Evolutionary conservation across 2,888 invertebrate species (phyloP), one percentile per base, ranked within the genome.

Genomic region (Eurytoma adleriae): DNA sequence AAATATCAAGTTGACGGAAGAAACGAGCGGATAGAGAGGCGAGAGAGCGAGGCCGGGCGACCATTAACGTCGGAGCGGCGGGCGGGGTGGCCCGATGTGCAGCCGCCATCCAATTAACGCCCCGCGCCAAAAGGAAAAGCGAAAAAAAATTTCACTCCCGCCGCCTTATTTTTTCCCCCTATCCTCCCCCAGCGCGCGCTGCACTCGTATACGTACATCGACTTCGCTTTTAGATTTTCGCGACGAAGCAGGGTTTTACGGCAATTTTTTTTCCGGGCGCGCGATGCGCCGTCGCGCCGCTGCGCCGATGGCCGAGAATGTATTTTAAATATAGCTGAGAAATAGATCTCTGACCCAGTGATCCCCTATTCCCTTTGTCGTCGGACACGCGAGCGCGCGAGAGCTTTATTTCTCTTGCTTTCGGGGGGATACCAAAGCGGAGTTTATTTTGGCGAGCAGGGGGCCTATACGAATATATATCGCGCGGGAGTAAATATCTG

Each of bases 311-410:
- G 56, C 78, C 76, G 76, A 79, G 79, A 76, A 80, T 71, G 73
- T 59, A 75, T 72, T 79, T 40, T 81, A 79, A 81, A 81, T 79
- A 79, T 81, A 81, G 64, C 73, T 61, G 66, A 66, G 81, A 79
- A 81, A 81, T 76, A 81, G 79, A 76, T 69, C 79, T 59, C 52
- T 74, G 79, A 81, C 81, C 81, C 76, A 81, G 74, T 81, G 81
- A 79, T 81, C 81, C 69, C 81, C 57, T 81, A 81, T 78, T 77
- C 73, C 10, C 52, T 62, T 24, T 62, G 40, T 12, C 27, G 16
- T 40, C 10, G 40, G 40, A 40, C 10, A 40, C 10, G 18, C 24
- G 20, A 1, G 52, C 30, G 1, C 24, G 67, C 71, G 70, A 52
- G 64, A 78, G 68, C 30, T 54, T 64, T 62, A 67, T 78, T 75